Percentiles rank a stretch among this genome's conserved stretches.
phyloP scores from a whole-genome alignment of 2,113 vertebrate species.

The Piliocolobus tephrosceles region DNA sequence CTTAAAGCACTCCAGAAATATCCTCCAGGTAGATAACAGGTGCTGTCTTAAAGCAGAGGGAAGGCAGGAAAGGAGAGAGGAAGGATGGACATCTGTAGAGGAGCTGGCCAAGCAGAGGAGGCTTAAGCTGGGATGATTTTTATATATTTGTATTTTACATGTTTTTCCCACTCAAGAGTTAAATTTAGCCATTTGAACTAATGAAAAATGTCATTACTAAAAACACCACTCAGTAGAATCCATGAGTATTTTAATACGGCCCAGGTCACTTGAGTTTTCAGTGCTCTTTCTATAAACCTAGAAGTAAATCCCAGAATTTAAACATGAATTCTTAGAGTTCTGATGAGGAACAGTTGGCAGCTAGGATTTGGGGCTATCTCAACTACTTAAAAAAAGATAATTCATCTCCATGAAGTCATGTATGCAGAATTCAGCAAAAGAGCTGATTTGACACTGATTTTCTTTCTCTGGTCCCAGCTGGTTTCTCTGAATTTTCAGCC shows the following conservation, averaged over 20 bases:
- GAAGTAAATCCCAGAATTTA: background rate
- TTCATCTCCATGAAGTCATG: background rate
- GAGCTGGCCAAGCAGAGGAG: background rate
- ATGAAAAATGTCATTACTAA: background rate
- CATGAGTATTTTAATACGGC: background rate
- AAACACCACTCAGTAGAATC: background rate
- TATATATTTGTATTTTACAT: background rate
- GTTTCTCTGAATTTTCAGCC: background rate
- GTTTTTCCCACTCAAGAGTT: background rate
- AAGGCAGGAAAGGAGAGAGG: accelerated
- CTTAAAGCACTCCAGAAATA: background rate
- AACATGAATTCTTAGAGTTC: background rate
- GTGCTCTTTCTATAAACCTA: slow-evolving; percentile 7
- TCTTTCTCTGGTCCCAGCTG: background rate
- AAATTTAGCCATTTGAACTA: background rate
- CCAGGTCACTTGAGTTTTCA: background rate
- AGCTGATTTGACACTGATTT: background rate
- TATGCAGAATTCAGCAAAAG: background rate
- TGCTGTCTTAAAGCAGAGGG: background rate
- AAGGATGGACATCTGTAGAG: background rate
- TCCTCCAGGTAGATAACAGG: background rate
- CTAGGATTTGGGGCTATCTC: background rate
- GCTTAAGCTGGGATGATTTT: background rate
- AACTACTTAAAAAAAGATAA: background rate
- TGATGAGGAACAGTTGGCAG: background rate